Evolutionary conservation across 2,113 vertebrate genomes (phyloP).

Genomic region (Labrus mixtus): DNA sequence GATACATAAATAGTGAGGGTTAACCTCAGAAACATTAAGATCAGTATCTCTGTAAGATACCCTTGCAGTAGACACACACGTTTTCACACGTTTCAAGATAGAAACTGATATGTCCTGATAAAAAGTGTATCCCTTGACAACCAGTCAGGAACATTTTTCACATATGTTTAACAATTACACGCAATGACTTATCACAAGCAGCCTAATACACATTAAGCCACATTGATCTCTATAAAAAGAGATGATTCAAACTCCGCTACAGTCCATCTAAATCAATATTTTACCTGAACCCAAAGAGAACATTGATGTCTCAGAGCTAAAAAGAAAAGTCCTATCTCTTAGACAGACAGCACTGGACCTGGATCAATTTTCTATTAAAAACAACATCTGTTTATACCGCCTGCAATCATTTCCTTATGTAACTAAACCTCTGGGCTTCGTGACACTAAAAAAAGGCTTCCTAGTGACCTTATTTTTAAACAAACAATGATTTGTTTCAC

Average conservation of each 20-base stretch:
- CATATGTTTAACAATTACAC: too few relatives aligned
- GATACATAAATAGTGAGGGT: too few relatives aligned
- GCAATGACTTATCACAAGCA: neutral
- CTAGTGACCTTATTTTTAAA: neutral
- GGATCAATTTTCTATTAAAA: conserved; percentile 32
- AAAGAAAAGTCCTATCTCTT: neutral
- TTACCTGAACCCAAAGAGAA: neutral
- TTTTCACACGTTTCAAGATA: too few relatives aligned
- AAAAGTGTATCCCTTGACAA: too few relatives aligned
- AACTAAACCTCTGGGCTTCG: neutral
- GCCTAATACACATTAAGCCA: neutral
- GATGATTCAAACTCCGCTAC: neutral
- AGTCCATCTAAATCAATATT: conserved; percentile 19
- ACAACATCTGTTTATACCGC: conserved; percentile 2
- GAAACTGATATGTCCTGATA: too few relatives aligned
- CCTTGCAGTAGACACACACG: too few relatives aligned
- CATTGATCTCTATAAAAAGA: neutral
- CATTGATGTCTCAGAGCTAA: conserved; percentile 6
- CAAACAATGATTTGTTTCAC: neutral
- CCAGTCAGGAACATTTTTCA: too few relatives aligned
- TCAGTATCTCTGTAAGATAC: too few relatives aligned
- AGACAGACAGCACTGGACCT: neutral
- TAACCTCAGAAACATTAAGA: too few relatives aligned
- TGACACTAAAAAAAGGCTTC: accelerated
- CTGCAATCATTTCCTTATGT: neutral